These are phyloP conservation scores for Sebastes minor DNA, from an alignment of 2,797 vertebrate species.

Conservation along the genomic window DNA sequence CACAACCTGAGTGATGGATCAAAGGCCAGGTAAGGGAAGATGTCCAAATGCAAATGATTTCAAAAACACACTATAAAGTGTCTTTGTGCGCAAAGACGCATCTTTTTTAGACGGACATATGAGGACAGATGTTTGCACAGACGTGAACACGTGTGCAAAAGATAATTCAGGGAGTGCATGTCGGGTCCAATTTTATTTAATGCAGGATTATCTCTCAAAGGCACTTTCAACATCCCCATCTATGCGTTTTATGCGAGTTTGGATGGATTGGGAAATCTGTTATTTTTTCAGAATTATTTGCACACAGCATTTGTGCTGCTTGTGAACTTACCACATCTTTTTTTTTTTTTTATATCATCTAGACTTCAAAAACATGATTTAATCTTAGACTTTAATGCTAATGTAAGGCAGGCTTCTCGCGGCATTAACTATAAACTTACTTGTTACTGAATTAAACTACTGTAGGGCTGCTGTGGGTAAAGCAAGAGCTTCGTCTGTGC, in stretches of 20 bases:
- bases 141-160: slow-evolving; percentile 65
- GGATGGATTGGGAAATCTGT: slow-evolving; percentile 7
- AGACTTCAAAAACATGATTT: not conserved
- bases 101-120: slow-evolving; percentile 7
- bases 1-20: slow-evolving; percentile 90
- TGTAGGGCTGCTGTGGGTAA: too few species aligned
- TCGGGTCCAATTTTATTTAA: slow-evolving; percentile 78
- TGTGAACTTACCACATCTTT: not conserved
- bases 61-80: not conserved
- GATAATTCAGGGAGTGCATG: slow-evolving; percentile 68
- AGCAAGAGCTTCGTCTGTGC: too few species aligned
- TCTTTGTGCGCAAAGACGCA: slow-evolving; percentile 14
- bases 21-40: slow-evolving; percentile 89
- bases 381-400: not conserved
- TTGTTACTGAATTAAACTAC: too few species aligned
- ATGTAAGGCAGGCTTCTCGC: too few species aligned
- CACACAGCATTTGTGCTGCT: not conserved
- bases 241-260: slow-evolving; percentile 41
- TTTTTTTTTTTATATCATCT: not conserved
- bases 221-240: slow-evolving; percentile 77
- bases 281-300: slow-evolving; percentile 14
- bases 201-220: slow-evolving; percentile 85
- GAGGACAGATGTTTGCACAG: slow-evolving; percentile 54
- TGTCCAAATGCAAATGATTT: not conserved
- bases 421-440: too few species aligned